Evolutionary conservation across 2,797 vertebrate genomes (phyloP), one percentile per base, ranked within the genome.

Genomic region (Uromys caudimaculatus): DNA sequence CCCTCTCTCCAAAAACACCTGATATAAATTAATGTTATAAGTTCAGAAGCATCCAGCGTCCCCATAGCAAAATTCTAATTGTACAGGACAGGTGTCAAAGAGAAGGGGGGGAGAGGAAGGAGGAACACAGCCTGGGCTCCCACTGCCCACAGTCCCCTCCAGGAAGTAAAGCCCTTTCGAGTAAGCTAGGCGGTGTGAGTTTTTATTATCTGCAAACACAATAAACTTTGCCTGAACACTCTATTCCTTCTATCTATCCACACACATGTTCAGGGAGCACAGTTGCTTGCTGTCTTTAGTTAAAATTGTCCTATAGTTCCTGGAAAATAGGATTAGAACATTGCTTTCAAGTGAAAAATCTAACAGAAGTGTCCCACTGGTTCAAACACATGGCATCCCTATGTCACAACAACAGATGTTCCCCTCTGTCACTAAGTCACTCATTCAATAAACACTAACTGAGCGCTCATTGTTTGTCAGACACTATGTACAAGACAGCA

Each of bases 331-430:
- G 97, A 94, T 17, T 73, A 17, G 50, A 97, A 58, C 4, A 87
- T 0, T 24, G 60, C 81, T 93, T 94, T 78, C 83, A 91, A 93
- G 93, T 91, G 73, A 38, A 94, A 84, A 93, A 95, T n/a, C 82
- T 89, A 97, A 81, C n/a, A 0, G 50, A 91, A 38, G 17, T 79
- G 78, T 84, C 60, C 62, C 62, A 71, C 50, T 92, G n/a, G 75
- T 67, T 96, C 86, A 96, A 95, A 91, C 86, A 97, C 19, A 64
- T 3, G 50, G 21, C 58, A 52, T 54, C 64, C 75, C 62, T 29
- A 17, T 76, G 32, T 60, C 52, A 81, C 86, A 94, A 86, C 38
- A 94, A 76, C 50, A 77, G 27, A 62, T 29, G 64, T 52, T 35
- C 60, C 73, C 47, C 32, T 75, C 84, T 12, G 4, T 86, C 56